These are phyloP conservation scores for Chelmon rostratus DNA, from an alignment of 2,797 vertebrate genomes.

Conservation along the genomic window DNA sequence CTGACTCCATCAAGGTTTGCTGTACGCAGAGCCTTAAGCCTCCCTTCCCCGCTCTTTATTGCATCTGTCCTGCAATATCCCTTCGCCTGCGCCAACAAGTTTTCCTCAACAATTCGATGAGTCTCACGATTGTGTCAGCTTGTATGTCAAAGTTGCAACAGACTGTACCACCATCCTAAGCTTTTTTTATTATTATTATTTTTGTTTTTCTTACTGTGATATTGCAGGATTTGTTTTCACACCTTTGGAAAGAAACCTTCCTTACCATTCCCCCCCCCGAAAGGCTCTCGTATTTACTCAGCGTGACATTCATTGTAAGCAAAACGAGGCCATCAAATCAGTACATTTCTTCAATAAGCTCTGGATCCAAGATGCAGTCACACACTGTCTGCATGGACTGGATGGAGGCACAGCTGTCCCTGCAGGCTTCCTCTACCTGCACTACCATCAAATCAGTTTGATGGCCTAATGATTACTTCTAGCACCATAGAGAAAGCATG, in stretches of 20 bases:
- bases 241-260: constrained; percentile 7
- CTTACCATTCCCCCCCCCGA: background rate
- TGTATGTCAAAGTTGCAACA: constrained; percentile 39
- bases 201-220: background rate
- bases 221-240: constrained; percentile 24
- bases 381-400: constrained; percentile 15
- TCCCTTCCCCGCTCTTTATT: constrained; percentile 32
- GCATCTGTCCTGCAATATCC: constrained; percentile 56
- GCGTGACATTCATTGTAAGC: background rate
- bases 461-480: constrained; percentile 41
- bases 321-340: constrained; percentile 37
- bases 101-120: constrained; percentile 35
- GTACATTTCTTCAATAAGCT: constrained; percentile 11
- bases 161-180: background rate
- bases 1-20: constrained; percentile 30
- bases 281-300: constrained; percentile 19
- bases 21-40: constrained; percentile 35
- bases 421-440: constrained; percentile 24
- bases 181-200: background rate
- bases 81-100: constrained; percentile 22
- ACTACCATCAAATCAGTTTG: constrained; percentile 39
- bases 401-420: constrained; percentile 23
- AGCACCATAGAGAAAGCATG: constrained; percentile 23
- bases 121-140: constrained; percentile 47
- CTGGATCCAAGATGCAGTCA: constrained; percentile 15